phyloP scores from a whole-genome alignment of 2,888 invertebrate species.

The Sycophila texana region DNA sequence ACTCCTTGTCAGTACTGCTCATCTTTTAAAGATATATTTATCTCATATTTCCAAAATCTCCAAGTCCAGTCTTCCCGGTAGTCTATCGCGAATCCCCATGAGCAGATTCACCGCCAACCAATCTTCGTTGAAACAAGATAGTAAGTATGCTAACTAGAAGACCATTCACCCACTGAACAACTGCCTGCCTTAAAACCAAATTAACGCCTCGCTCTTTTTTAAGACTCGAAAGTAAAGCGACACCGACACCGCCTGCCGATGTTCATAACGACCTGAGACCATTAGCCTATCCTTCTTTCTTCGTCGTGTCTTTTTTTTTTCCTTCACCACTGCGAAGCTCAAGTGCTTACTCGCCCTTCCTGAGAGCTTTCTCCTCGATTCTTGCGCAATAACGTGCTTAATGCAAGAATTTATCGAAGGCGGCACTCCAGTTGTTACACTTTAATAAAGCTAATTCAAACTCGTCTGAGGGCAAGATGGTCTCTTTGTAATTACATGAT shows the following conservation, averaged over 20 bases:
- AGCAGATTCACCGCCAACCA: slow-evolving; percentile 58
- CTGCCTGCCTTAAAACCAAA: slow-evolving; percentile 64
- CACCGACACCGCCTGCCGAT: slow-evolving; percentile 67
- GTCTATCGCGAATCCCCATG: neutral
- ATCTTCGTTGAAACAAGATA: slow-evolving; percentile 70
- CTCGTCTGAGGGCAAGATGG: too few relatives aligned
- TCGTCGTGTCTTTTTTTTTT: slow-evolving; percentile 18
- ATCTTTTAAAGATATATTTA: neutral
- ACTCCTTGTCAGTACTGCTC: neutral
- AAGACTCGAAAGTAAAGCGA: slow-evolving; percentile 59
- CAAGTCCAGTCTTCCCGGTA: neutral
- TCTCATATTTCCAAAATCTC: neutral
- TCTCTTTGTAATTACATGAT: too few relatives aligned
- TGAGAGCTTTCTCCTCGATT: slow-evolving; percentile 22
- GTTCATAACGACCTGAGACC: slow-evolving; percentile 68
- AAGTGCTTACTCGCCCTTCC: slow-evolving; percentile 16
- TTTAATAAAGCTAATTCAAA: too few relatives aligned
- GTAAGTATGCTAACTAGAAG: slow-evolving; percentile 75
- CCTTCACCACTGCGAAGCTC: neutral
- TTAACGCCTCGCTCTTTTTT: slow-evolving; percentile 68
- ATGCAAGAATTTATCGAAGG: slow-evolving; percentile 16
- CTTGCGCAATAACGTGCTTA: slow-evolving; percentile 20
- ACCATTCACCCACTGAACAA: slow-evolving; percentile 59
- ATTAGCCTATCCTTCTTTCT: slow-evolving; percentile 63
- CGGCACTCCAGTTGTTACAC: neutral